phyloP scores from a whole-genome alignment of 2,888 invertebrate species.

The Linnaemya tessellans region DNA sequence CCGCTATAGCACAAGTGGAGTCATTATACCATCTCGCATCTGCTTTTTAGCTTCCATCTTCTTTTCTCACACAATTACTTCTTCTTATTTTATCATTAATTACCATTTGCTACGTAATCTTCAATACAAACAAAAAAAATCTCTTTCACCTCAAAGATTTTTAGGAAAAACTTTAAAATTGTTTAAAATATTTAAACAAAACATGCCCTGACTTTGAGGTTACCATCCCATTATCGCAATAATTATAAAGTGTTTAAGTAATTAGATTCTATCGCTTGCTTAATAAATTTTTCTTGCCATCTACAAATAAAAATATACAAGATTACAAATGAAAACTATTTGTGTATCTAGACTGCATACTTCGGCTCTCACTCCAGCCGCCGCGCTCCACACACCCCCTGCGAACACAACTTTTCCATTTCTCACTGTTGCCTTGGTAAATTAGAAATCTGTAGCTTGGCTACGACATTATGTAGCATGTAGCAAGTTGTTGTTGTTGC shows the following conservation, averaged over 20 bases:
- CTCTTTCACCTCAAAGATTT: background rate
- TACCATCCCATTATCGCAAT: slow-evolving; percentile 45
- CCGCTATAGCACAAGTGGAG: too few species aligned
- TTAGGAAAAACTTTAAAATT: background rate
- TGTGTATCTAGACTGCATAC: slow-evolving; percentile 52
- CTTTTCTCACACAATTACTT: too few species aligned
- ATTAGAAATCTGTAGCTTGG: slow-evolving; percentile 54
- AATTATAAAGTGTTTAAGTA: slow-evolving; percentile 65
- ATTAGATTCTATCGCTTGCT: slow-evolving; percentile 52
- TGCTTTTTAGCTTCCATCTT: too few species aligned
- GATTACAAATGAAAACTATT: slow-evolving; percentile 65
- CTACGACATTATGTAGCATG: slow-evolving; percentile 13
- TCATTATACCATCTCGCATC: too few species aligned
- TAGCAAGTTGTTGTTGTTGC: slow-evolving; percentile 3
- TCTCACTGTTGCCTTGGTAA: slow-evolving; percentile 33
- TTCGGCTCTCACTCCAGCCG: background rate
- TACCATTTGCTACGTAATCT: too few species aligned
- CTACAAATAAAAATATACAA: slow-evolving; percentile 2
- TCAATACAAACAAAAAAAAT: background rate
- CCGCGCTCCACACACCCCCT: background rate
- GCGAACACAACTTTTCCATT: slow-evolving; percentile 54
- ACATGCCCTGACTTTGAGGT: slow-evolving; percentile 16
- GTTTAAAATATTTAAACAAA: background rate
- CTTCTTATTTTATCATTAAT: too few species aligned
- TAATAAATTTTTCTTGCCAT: background rate